Evolutionary conservation across 1,140 invertebrate species (phyloP).

Genomic region (Mesaphorura yosii): DNA sequence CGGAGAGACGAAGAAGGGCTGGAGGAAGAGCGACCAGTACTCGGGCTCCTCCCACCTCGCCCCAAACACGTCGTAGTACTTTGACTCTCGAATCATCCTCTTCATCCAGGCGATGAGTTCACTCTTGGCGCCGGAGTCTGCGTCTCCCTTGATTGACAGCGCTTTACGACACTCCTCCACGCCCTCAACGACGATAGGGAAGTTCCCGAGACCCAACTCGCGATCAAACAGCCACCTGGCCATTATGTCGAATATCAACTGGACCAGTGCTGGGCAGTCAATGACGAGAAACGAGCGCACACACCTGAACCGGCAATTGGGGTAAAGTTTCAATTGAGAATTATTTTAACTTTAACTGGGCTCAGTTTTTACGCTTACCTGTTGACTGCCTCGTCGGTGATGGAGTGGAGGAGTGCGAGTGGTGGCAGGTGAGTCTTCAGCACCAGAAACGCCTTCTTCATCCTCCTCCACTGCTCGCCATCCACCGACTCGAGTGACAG

Average conservation of each 20-base stretch:
- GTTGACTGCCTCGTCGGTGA: background rate
- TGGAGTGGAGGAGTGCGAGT: background rate
- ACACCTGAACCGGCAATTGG: background rate
- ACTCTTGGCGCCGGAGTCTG: background rate
- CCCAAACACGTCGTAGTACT: constrained; percentile 1
- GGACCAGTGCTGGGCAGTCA: background rate
- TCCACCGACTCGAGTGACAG: constrained; percentile 6
- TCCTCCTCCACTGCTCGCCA: background rate
- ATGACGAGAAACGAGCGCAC: background rate
- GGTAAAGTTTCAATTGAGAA: background rate
- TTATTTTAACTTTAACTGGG: background rate
- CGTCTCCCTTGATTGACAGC: background rate
- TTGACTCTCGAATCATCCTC: background rate
- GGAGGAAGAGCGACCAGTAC: constrained; percentile 8
- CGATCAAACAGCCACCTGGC: constrained; percentile 2
- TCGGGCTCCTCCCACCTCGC: constrained; percentile 6
- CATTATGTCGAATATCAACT: background rate
- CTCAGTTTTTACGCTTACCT: background rate
- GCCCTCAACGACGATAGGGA: background rate
- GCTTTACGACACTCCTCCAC: background rate
- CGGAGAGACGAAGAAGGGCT: constrained; percentile 5
- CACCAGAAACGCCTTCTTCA: background rate
- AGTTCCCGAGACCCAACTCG: background rate
- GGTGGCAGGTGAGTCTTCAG: background rate
- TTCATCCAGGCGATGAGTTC: constrained; percentile 2